These are phyloP conservation scores for Thereva nobilitata DNA, from an alignment of 2,888 invertebrate species.

Conservation along the genomic window DNA sequence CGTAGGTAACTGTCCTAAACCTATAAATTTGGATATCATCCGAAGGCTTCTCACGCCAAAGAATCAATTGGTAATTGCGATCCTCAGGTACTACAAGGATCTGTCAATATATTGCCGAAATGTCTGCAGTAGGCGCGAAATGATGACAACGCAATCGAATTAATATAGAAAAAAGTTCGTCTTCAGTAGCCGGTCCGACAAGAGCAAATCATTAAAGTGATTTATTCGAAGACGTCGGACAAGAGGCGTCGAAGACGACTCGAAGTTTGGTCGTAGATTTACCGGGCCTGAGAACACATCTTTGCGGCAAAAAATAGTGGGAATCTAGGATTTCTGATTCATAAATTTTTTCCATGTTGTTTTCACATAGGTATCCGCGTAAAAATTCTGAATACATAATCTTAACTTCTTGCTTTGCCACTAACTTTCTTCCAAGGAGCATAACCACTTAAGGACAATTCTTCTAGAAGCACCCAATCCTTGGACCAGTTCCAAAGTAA, in stretches of 20 bases:
- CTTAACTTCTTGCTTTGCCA: not conserved
- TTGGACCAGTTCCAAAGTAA: not conserved
- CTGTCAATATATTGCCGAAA: conserved; percentile 45
- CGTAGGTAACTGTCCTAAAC: conserved; percentile 41
- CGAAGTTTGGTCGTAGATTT: conserved; percentile 36
- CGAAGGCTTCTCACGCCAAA: conserved; percentile 5
- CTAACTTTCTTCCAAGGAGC: not conserved
- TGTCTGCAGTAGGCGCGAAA: conserved; percentile 45
- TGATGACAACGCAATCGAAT: conserved; percentile 45
- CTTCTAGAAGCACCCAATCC: not conserved
- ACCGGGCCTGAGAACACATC: conserved; percentile 34
- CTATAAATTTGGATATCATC: conserved; percentile 52
- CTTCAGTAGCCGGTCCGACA: conserved; percentile 40
- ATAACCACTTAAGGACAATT: too few species aligned
- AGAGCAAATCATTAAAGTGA: conserved; percentile 37
- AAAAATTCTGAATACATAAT: conserved; percentile 26
- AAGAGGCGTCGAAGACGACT: conserved; percentile 41
- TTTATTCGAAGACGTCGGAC: conserved; percentile 42
- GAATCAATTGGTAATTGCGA: conserved; percentile 15
- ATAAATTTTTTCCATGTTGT: conserved; percentile 29
- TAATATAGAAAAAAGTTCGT: conserved; percentile 45
- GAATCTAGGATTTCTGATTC: not conserved
- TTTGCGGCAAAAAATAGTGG: conserved; percentile 38
- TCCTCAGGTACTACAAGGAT: conserved; percentile 1
- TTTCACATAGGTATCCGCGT: conserved; percentile 3